A percentile compares a stretch with the other conserved stretches of the same genome.
These are phyloP conservation scores for Eidolon dupreanum DNA, from an alignment of 2,797 vertebrate genomes.

Conservation along the genomic window DNA sequence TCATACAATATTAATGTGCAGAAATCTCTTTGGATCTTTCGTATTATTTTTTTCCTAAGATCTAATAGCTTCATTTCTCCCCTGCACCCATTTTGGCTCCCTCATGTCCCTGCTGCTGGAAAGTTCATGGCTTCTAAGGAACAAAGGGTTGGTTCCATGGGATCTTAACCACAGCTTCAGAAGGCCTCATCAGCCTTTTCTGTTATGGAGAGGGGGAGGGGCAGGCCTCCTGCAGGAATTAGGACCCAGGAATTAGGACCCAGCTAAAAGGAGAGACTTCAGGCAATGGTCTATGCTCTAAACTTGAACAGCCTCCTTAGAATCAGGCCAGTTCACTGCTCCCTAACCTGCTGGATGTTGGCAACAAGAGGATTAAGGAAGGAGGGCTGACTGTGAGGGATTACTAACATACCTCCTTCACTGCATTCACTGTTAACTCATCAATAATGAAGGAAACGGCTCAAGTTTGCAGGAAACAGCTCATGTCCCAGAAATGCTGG, in stretches of 20 bases:
- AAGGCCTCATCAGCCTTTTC: neutral
- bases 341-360: neutral
- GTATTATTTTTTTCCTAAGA: neutral
- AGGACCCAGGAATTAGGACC: neutral
- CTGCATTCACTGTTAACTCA: neutral
- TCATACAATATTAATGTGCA: neutral
- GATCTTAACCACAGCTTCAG: neutral
- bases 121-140: neutral
- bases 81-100: neutral
- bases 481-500: neutral
- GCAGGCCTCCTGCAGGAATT: neutral
- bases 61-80: neutral
- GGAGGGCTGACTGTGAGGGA: constrained; percentile 3
- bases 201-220: neutral
- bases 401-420: neutral
- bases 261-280: neutral
- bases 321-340: neutral
- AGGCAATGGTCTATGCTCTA: neutral
- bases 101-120: neutral
- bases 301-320: neutral
- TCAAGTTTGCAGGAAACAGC: neutral
- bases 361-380: neutral
- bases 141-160: neutral
- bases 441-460: neutral
- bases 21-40: constrained; percentile 1